Base-by-base conservation (phyloP, 2,113 vertebrate genomes). In the Eudyptes chrysolophus region DNA sequence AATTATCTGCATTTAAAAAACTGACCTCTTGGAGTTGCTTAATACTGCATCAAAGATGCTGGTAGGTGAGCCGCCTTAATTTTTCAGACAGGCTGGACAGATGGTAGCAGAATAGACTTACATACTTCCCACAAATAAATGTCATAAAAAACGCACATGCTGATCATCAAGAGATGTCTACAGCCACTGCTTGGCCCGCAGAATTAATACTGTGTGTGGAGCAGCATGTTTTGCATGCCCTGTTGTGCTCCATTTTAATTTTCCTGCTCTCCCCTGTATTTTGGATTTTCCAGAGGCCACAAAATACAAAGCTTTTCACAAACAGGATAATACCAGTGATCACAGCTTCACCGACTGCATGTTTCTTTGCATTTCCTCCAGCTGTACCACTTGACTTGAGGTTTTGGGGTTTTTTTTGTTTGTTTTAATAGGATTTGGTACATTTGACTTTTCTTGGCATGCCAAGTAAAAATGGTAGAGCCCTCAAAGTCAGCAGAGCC, bases 171-270 rank as follows among this genome's bases (percentile, higher is more conserved):
- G 38, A 44, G 22, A 14, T 9, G 9, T 13, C 49, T 30, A 12
- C 13, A 38, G 64, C 46, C 30, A 10, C 57, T 11, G 14, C n/a
- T 3, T 20, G 64, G 64, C 42, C 52, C 0, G 1, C 42, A 58
- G 36, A 80, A 64, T 18, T 29, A 24, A 36, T 4, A 10, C 29
- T 0, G 1, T 3, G 10, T 25, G 19, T 9, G 48, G 11, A 82
- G 10, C 20, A 55, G 34, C 26, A 16, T 12, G 16, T 46, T 38
- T 17, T 14, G 38, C 38, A 9, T 11, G 22, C 32, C 52, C 60
- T 29, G n/a, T 26, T 44, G 36, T 24, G 61, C 27, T 68, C 20
- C 27, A 8, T 12, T 64, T 52, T 8, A 6, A 26, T 65, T 32
- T n/a, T 62, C 20, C 25, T 21, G 7, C 70, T 62, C 71, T 24